Percentiles rank a stretch among this genome's conserved stretches.
These are phyloP conservation scores for Cyrtodaria siliqua DNA, from an alignment of 2,888 invertebrate genomes.

Conservation along the genomic window DNA sequence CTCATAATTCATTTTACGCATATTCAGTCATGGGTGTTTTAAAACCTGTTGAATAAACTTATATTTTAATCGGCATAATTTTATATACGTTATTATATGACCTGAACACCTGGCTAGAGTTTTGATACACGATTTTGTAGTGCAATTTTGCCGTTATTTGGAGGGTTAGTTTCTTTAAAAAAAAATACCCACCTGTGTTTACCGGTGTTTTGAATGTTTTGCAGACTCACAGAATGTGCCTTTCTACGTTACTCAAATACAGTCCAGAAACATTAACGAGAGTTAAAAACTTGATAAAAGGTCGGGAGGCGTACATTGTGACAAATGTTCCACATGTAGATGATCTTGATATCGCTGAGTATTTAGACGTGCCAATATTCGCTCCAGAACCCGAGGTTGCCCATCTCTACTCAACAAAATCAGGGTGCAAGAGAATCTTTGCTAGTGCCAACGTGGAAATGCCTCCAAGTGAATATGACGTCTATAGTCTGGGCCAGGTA, in stretches of 20 bases:
- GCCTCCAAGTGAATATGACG: constrained; percentile 85
- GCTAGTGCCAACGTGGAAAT: constrained; percentile 82
- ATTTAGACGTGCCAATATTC: constrained; percentile 83
- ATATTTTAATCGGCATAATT: too few relatives aligned
- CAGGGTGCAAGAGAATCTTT: constrained; percentile 85
- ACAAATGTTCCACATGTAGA: constrained; percentile 84
- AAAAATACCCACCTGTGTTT: too few relatives aligned
- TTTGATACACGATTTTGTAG: too few relatives aligned
- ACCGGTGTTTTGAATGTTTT: constrained; percentile 18
- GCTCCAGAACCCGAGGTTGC: constrained; percentile 84
- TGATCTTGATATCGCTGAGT: constrained; percentile 84
- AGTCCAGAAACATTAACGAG: constrained; percentile 83
- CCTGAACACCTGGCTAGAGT: too few relatives aligned
- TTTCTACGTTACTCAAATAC: constrained; percentile 85
- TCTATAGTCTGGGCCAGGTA: constrained; percentile 85
- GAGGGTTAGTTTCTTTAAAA: too few relatives aligned
- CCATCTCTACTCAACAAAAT: constrained; percentile 85
- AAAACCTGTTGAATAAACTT: too few relatives aligned
- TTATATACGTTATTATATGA: too few relatives aligned
- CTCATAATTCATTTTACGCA: too few relatives aligned
- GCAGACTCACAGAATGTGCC: constrained; percentile 85
- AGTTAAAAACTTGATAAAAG: constrained; percentile 83
- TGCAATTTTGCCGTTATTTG: too few relatives aligned
- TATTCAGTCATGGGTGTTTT: too few relatives aligned
- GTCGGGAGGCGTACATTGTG: constrained; percentile 84